Conservation (phyloP, 2,797 vertebrate species). For the Clarias fuscus region DNA sequence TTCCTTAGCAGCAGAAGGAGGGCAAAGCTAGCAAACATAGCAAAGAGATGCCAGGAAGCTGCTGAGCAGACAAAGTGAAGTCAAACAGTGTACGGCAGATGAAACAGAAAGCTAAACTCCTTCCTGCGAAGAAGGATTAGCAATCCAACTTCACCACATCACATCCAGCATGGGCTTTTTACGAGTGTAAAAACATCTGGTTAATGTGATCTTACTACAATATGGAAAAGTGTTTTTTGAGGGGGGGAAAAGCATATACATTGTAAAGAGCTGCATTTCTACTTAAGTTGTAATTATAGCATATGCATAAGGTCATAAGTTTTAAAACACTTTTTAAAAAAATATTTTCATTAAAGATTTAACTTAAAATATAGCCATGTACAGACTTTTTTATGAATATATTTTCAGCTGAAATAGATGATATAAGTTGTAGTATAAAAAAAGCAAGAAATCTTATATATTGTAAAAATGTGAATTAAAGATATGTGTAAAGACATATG, state of each 20-base stretch:
- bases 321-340: no score
- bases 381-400: no score
- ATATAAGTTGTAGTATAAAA: no score
- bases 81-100: slow-evolving; percentile 1
- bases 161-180: neutral
- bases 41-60: slow-evolving; percentile 14
- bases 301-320: neutral
- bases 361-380: no score
- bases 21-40: slow-evolving; percentile 8
- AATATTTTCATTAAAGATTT: no score
- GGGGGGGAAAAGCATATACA: no score
- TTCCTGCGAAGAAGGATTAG: neutral
- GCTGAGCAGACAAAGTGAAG: slow-evolving; percentile 11
- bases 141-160: neutral
- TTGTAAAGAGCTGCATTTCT: neutral
- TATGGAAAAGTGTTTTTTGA: neutral
- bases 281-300: neutral
- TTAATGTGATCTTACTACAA: neutral
- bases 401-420: neutral
- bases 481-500: neutral
- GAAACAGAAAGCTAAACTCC: neutral
- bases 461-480: neutral
- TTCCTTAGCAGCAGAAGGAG: neutral
- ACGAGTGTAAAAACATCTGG: neutral
- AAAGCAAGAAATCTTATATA: neutral